Evolutionary conservation across 2,113 vertebrate genomes (phyloP).

Genomic region (Sapayoa aenigma): DNA sequence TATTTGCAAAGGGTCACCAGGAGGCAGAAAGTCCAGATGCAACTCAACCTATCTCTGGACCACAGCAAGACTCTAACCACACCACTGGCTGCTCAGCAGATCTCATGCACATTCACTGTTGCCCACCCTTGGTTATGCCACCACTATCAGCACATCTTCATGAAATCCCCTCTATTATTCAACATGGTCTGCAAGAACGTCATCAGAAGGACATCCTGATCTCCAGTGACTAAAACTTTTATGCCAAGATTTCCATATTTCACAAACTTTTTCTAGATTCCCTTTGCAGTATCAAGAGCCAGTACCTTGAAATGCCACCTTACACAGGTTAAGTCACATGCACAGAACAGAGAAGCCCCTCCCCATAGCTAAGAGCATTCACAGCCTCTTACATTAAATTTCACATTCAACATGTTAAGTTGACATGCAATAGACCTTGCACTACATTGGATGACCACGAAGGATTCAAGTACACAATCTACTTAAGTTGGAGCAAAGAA

Average conservation of each 20-base stretch:
- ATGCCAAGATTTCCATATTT: background rate
- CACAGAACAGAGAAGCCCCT: background rate
- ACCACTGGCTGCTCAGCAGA: background rate
- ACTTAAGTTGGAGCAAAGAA: background rate
- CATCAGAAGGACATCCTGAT: background rate
- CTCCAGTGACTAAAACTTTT: background rate
- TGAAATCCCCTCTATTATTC: background rate
- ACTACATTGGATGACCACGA: background rate
- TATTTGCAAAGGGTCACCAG: background rate
- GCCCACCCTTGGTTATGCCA: background rate
- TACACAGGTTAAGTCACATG: background rate
- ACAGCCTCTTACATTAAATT: background rate
- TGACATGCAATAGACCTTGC: background rate
- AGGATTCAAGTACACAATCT: background rate
- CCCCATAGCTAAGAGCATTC: background rate
- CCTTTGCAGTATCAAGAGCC: background rate
- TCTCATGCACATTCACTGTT: background rate
- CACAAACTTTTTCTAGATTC: background rate
- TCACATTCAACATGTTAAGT: background rate
- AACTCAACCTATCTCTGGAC: background rate
- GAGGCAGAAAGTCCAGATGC: background rate
- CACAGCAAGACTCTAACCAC: background rate
- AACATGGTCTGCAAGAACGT: background rate
- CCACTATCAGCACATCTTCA: background rate
- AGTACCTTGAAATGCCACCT: background rate